A percentile compares a stretch with the other conserved stretches of the same genome.
Conservation (phyloP, 2,797 vertebrate species). For the Pelobates cultripes region DNA sequence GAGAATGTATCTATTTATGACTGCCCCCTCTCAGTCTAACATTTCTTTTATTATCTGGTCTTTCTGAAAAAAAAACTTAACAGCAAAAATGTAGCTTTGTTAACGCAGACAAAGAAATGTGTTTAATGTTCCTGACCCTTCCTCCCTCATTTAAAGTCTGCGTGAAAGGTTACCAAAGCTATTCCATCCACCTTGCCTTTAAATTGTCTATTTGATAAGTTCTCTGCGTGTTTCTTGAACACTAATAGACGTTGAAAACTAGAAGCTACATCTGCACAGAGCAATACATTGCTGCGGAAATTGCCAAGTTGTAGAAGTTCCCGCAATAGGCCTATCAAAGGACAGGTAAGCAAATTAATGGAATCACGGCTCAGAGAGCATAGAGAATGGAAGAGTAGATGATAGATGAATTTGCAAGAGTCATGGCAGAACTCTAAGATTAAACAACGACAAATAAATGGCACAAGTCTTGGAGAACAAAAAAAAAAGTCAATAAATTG, state of each 20-base stretch:
- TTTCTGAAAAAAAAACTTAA: too few species aligned
- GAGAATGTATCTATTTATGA: conserved; percentile 36
- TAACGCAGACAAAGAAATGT: conserved; percentile 6
- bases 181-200: not conserved
- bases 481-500: not conserved
- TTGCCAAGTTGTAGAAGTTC: not conserved
- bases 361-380: too few species aligned
- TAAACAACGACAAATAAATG: too few species aligned
- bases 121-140: conserved; percentile 9
- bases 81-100: conserved; percentile 22
- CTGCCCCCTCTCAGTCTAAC: not conserved
- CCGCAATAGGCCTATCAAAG: too few species aligned
- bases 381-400: too few species aligned
- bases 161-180: not conserved
- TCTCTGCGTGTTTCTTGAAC: not conserved
- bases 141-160: not conserved
- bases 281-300: not conserved
- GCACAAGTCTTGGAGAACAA: not conserved
- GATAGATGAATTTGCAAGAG: too few species aligned
- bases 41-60: not conserved
- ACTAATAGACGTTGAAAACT: not conserved
- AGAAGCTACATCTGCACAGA: not conserved
- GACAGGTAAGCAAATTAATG: too few species aligned
- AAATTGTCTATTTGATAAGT: conserved; percentile 9
- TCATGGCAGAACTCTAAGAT: too few species aligned